phyloP scores from a whole-genome alignment of 2,888 invertebrate species.

The Carpatolechia fugitivella region DNA sequence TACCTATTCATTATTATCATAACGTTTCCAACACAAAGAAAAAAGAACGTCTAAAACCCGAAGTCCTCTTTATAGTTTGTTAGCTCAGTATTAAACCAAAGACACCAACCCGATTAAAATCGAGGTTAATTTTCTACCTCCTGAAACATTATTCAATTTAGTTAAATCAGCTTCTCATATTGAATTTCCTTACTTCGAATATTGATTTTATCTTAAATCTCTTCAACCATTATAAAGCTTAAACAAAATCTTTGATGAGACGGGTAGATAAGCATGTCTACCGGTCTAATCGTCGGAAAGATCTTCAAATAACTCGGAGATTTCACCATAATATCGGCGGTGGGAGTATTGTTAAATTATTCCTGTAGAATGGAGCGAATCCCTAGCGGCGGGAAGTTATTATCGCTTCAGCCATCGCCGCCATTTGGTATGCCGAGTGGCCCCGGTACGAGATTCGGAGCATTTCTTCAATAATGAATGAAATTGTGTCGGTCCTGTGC shows the following conservation, averaged over 20 bases:
- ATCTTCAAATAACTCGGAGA: conserved; percentile 23
- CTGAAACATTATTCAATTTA: neutral
- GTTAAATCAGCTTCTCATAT: neutral
- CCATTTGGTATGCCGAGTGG: conserved; percentile 14
- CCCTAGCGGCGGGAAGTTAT: conserved; percentile 11
- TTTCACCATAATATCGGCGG: conserved; percentile 32
- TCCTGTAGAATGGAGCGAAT: conserved; percentile 29
- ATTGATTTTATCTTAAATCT: neutral
- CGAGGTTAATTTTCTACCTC: neutral
- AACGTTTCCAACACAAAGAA: too few species aligned
- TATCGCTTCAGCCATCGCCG: conserved; percentile 12
- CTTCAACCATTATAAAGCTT: neutral
- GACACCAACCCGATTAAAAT: neutral
- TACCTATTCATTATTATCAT: too few species aligned
- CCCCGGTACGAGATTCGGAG: conserved; percentile 7
- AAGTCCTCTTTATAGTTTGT: neutral
- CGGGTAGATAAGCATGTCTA: conserved; percentile 4
- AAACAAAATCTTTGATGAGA: conserved; percentile 6
- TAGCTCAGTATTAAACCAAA: neutral
- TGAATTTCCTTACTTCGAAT: neutral
- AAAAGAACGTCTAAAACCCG: neutral
- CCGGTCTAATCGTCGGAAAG: conserved; percentile 2
- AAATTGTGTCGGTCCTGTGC: conserved; percentile 7
- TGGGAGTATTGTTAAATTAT: conserved; percentile 38
- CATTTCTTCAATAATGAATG: conserved; percentile 13